Evolutionary conservation across 2,888 invertebrate species (phyloP), one percentile per base, ranked within the genome.

Genomic region (Mythimna loreyi): DNA sequence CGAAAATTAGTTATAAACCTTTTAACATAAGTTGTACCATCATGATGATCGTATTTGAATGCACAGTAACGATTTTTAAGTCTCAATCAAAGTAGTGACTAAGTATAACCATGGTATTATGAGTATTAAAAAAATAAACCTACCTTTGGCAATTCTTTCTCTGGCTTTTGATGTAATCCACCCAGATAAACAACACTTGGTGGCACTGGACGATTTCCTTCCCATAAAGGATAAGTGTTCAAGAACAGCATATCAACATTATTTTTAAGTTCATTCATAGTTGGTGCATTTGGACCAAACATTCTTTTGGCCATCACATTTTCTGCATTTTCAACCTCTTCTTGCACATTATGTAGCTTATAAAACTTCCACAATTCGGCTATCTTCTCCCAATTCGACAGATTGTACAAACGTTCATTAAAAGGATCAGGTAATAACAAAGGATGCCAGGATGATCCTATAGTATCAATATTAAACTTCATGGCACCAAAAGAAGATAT

Each of bases 121-220:
- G n/a, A 45, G 5, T 4, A 28, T 0, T 19, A 19, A 1, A n/a
- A 13, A 8, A 16, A n/a, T n/a, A 19, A 13, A 16, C 61, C 43
- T 60, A 78, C 78, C 61, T n/a, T 21, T 2, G 78, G 78, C n/a
- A 78, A 66, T 50, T 67, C 71, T 8, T 72, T 72, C 1, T 16
- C 19, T 13, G 78, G 64, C 0, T 59, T 78, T 2, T 63, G 65
- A 63, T 80, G 80, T 36, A 78, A 23, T 19, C 94, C 94, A 50
- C 94, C 93, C 58, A 94, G 84, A 63, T 90, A 91, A 3, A 95
- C 72, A 13, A 93, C 84, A 72, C 87, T 89, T 0, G 95, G 93
- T 6, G 94, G 89, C 9, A 91, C 82, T 2, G 96, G 95, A 21
- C 91, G 84, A 62, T 90, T 89, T 0, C 70, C 82, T 36, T 87